These are phyloP conservation scores for Onchidella celtica DNA, from an alignment of 2,888 invertebrate genomes.

Conservation along the genomic window DNA sequence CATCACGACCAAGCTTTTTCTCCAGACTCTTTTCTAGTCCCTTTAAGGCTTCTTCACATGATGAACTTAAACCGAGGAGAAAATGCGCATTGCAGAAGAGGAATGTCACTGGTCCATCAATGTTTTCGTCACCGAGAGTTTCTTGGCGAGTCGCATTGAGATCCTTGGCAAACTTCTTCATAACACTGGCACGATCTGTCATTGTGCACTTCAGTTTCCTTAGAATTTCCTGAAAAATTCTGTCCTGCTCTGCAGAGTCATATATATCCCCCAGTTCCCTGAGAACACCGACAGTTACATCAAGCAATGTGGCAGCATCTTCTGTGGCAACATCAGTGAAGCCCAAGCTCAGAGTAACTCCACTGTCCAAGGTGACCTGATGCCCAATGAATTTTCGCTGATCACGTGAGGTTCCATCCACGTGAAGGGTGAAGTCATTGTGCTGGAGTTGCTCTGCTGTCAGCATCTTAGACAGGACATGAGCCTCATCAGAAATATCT, in stretches of 20 bases:
- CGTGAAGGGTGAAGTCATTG: neutral
- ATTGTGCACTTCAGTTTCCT: neutral
- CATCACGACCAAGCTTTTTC: constrained; percentile 4
- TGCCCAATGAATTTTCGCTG: constrained; percentile 19
- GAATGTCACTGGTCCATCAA: neutral
- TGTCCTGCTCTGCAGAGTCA: neutral
- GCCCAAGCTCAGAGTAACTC: constrained; percentile 28
- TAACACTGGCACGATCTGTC: constrained; percentile 33
- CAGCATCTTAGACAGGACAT: neutral
- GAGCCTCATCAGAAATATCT: neutral
- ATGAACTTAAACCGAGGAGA: neutral
- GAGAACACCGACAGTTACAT: neutral
- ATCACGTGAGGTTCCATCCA: neutral
- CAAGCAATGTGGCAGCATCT: constrained; percentile 22
- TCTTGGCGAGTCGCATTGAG: neutral
- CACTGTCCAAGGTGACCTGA: constrained; percentile 24
- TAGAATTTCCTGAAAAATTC: neutral
- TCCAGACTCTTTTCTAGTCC: neutral
- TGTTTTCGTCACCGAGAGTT: neutral
- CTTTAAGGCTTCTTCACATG: neutral
- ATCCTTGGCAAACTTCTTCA: constrained; percentile 19
- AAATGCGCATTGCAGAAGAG: neutral
- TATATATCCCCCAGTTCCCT: constrained; percentile 11
- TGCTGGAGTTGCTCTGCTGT: neutral
- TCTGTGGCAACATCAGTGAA: constrained; percentile 14